Conservation (phyloP, 2,888 invertebrate species). For the Xestia xanthographa region DNA sequence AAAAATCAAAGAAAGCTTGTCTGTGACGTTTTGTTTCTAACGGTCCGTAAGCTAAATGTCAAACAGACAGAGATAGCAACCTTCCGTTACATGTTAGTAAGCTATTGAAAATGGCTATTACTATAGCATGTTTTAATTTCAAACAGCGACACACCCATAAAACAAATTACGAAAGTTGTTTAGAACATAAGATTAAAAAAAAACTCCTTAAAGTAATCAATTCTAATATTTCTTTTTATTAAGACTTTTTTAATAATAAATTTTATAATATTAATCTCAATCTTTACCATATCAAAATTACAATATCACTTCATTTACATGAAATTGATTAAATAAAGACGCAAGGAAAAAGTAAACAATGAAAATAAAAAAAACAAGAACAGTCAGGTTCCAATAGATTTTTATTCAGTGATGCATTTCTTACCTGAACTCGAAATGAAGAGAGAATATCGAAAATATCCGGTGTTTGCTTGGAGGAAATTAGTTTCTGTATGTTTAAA, state of each 20-base stretch:
- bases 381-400: conserved; percentile 1
- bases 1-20: too few relatives aligned
- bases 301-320: conserved; percentile 25
- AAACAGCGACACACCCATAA: background rate
- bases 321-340: conserved; percentile 11
- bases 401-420: conserved; percentile 35
- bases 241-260: background rate
- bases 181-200: background rate
- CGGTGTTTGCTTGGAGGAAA: conserved; percentile 45
- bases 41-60: too few relatives aligned
- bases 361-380: background rate
- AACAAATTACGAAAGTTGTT: conserved; percentile 20
- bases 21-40: too few relatives aligned
- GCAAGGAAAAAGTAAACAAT: background rate
- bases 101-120: too few relatives aligned
- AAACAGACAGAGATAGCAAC: too few relatives aligned
- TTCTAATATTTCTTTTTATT: too few relatives aligned
- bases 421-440: conserved; percentile 8
- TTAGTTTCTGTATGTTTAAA: conserved; percentile 17
- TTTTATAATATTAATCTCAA: background rate
- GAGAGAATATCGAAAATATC: conserved; percentile 36
- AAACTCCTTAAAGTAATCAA: too few relatives aligned
- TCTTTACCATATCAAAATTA: background rate
- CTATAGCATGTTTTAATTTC: background rate
- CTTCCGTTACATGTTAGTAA: too few relatives aligned